Conservation (phyloP, 2,888 invertebrate genomes). For the Acanthosepion esculentum region DNA sequence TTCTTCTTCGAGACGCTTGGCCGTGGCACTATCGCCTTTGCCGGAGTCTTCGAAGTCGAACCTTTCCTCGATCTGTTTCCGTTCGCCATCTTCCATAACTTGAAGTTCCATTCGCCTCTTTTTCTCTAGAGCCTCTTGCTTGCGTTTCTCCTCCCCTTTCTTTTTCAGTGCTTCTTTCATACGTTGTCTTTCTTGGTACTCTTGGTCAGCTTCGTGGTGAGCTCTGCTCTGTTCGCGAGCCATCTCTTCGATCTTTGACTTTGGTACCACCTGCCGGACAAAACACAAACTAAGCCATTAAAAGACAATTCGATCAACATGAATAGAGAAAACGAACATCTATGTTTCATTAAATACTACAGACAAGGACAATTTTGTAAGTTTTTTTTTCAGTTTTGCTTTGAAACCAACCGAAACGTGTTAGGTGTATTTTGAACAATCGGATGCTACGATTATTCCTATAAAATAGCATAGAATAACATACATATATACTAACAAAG, state of each 20-base stretch:
- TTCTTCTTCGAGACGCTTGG: conserved; percentile 38
- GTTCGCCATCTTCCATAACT: conserved; percentile 42
- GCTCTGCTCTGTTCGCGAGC: not conserved
- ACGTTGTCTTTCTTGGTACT: not conserved
- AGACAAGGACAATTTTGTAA: too few relatives aligned
- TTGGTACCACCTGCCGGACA: not conserved
- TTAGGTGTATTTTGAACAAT: too few relatives aligned
- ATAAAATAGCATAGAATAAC: too few relatives aligned
- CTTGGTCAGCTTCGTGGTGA: not conserved
- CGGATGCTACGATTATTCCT: too few relatives aligned
- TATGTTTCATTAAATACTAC: too few relatives aligned
- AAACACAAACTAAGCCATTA: not conserved
- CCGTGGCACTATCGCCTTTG: not conserved
- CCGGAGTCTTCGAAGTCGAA: conserved; percentile 37
- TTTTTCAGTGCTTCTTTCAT: conserved; percentile 36
- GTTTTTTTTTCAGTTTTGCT: too few relatives aligned
- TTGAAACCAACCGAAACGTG: too few relatives aligned
- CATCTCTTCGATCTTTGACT: conserved; percentile 9
- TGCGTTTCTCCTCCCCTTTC: conserved; percentile 40
- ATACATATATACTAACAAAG: too few relatives aligned
- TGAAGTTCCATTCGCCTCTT: conserved; percentile 43
- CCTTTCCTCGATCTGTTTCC: conserved; percentile 12
- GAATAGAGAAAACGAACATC: not conserved
- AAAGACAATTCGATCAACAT: not conserved
- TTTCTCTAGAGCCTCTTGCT: not conserved